Percentiles rank a stretch among this genome's conserved stretches.
These are phyloP conservation scores for Drosophila arizonae DNA, from an alignment of 1,140 invertebrate genomes.

Conservation along the genomic window DNA sequence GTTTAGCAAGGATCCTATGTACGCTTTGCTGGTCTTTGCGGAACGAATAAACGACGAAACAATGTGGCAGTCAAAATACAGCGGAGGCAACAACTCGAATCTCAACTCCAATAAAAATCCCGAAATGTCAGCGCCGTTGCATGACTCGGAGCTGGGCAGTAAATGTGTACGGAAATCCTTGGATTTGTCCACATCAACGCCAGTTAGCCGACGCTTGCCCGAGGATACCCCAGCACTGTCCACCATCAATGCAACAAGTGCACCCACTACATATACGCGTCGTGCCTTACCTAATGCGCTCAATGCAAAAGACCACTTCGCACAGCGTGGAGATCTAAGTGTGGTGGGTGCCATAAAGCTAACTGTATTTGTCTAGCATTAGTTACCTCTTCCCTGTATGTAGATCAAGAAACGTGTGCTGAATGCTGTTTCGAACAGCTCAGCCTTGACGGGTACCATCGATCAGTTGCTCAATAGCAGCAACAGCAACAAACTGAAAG, in stretches of 20 bases:
- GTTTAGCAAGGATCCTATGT: conserved; percentile 71
- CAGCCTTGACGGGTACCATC: not conserved
- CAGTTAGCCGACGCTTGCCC: conserved; percentile 44
- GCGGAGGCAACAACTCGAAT: conserved; percentile 5
- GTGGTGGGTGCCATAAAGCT: conserved; percentile 38
- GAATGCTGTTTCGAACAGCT: conserved; percentile 53
- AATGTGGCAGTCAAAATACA: not conserved
- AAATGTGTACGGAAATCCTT: conserved; percentile 27
- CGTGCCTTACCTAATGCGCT: not conserved
- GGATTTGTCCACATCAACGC: conserved; percentile 65
- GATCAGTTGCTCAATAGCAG: not conserved
- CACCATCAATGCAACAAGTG: too few species aligned
- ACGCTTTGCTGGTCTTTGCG: conserved; percentile 65
- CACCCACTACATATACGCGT: not conserved
- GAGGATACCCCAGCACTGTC: conserved; percentile 6
- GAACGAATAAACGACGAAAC: conserved; percentile 49
- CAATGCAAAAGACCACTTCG: not conserved
- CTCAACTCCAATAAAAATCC: not conserved
- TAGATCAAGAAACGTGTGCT: conserved; percentile 77
- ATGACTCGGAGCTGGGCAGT: not conserved
- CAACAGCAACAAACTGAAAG: not conserved
- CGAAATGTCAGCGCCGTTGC: conserved; percentile 17
- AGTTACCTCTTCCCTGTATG: not conserved
- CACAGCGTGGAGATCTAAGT: conserved; percentile 48
- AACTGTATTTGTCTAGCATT: not conserved